A percentile compares a stretch with the other conserved stretches of the same genome.
Evolutionary conservation across 2,797 vertebrate species (phyloP).

Genomic region (Paramormyrops hopkinsi): DNA sequence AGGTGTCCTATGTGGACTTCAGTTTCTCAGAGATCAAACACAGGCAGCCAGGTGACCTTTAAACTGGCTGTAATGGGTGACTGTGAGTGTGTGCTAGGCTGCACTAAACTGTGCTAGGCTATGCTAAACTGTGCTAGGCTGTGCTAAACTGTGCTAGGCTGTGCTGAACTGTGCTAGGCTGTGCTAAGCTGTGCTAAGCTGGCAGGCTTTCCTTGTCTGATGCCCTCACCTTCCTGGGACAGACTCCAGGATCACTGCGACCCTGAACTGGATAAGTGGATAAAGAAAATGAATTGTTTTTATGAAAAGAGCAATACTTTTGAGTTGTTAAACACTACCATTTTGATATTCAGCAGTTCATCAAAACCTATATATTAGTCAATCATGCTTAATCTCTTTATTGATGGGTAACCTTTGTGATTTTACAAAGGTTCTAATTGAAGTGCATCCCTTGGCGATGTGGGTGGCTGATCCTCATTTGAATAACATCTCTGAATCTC

Average conservation of each 20-base stretch:
- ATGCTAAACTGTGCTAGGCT: too few species aligned
- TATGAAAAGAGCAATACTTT: not conserved
- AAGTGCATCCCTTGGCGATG: not conserved
- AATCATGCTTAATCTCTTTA: not conserved
- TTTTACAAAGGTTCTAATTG: not conserved
- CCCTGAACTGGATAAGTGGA: not conserved
- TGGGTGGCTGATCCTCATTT: not conserved
- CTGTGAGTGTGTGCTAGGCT: not conserved
- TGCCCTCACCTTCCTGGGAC: not conserved
- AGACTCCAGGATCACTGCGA: not conserved
- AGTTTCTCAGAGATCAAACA: not conserved
- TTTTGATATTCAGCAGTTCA: not conserved
- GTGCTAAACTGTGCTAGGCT: too few species aligned
- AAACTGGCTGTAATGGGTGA: not conserved
- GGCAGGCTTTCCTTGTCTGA: not conserved
- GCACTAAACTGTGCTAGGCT: too few species aligned
- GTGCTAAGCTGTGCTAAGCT: not conserved
- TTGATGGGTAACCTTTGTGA: not conserved
- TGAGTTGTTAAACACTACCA: not conserved
- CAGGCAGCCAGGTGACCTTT: not conserved
- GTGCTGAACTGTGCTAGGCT: too few species aligned
- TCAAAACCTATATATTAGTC: not conserved
- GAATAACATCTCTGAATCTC: not conserved
- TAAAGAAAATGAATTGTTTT: not conserved
- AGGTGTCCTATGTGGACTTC: not conserved